Evolutionary conservation across 2,113 vertebrate species (phyloP).

Genomic region (Pygoscelis adeliae): DNA sequence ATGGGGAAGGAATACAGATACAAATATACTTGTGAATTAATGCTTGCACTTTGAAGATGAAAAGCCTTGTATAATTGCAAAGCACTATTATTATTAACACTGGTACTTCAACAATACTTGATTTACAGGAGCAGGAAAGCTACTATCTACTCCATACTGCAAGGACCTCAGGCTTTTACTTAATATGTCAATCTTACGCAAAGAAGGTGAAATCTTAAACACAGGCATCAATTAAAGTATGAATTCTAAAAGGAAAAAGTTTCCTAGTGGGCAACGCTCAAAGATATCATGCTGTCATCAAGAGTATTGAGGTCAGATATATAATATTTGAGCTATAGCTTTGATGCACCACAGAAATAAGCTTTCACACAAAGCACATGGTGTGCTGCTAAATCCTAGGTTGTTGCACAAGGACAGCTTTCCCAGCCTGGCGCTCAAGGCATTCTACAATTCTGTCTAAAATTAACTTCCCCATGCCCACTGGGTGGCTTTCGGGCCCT

Average conservation of each 20-base stretch:
- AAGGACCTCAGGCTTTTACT: constrained; percentile 21
- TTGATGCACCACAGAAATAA: not conserved
- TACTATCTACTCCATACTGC: not conserved
- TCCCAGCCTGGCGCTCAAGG: not conserved
- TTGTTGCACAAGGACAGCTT: not conserved
- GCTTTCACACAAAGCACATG: not conserved
- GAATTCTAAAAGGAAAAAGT: not conserved
- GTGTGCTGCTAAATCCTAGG: not conserved
- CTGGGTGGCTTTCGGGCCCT: not conserved
- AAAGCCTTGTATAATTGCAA: constrained; percentile 48
- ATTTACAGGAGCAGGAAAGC: constrained; percentile 29
- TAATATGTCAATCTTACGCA: not conserved
- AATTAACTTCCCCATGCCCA: not conserved
- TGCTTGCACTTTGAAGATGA: constrained; percentile 61
- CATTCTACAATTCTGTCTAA: not conserved
- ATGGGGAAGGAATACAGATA: not conserved
- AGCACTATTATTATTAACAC: constrained; percentile 36
- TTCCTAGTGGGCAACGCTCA: not conserved
- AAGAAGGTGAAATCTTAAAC: not conserved
- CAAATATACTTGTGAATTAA: constrained; percentile 48
- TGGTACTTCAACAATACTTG: not conserved
- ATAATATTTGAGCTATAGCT: not conserved
- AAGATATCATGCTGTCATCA: not conserved
- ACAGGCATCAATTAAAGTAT: not conserved
- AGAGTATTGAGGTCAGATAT: not conserved